phyloP scores from a whole-genome alignment of 2,888 invertebrate species.

The Temnothorax rugatulus region DNA sequence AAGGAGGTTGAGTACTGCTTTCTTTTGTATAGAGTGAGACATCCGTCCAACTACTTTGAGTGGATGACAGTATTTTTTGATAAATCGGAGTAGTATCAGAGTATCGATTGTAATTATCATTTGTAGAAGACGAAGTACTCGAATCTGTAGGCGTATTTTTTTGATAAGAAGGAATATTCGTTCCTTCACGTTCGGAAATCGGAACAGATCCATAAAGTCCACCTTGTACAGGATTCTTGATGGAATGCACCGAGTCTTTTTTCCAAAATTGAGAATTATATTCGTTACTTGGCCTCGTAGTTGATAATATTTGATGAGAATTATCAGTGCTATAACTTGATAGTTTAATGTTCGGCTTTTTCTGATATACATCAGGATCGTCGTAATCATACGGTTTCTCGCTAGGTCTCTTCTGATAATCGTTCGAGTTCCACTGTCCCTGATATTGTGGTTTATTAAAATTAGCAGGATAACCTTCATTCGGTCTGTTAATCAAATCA shows the following conservation, averaged over 20 bases:
- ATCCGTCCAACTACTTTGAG: slow-evolving; percentile 15
- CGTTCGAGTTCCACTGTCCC: slow-evolving; percentile 41
- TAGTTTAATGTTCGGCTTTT: slow-evolving; percentile 13
- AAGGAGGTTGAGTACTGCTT: slow-evolving; percentile 33
- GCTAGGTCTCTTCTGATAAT: slow-evolving; percentile 34
- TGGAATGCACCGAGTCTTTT: neutral
- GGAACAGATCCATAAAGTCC: slow-evolving; percentile 18
- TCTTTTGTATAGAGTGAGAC: slow-evolving; percentile 49
- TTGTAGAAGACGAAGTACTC: neutral
- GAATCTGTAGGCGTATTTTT: neutral
- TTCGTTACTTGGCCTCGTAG: slow-evolving; percentile 4
- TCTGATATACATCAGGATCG: neutral
- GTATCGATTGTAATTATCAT: slow-evolving; percentile 20
- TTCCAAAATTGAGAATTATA: slow-evolving; percentile 39
- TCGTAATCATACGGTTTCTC: slow-evolving; percentile 15
- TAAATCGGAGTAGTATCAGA: slow-evolving; percentile 7
- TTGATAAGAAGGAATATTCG: neutral
- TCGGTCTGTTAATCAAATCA: slow-evolving; percentile 8
- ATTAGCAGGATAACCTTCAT: neutral
- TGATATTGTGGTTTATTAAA: slow-evolving; percentile 56
- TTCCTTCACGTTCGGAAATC: neutral
- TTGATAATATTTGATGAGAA: neutral
- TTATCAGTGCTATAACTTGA: neutral
- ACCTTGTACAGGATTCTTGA: neutral
- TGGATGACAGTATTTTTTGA: slow-evolving; percentile 13